Conservation (phyloP, 1,140 invertebrate species). For the Caenorhabditis tropicalis region DNA sequence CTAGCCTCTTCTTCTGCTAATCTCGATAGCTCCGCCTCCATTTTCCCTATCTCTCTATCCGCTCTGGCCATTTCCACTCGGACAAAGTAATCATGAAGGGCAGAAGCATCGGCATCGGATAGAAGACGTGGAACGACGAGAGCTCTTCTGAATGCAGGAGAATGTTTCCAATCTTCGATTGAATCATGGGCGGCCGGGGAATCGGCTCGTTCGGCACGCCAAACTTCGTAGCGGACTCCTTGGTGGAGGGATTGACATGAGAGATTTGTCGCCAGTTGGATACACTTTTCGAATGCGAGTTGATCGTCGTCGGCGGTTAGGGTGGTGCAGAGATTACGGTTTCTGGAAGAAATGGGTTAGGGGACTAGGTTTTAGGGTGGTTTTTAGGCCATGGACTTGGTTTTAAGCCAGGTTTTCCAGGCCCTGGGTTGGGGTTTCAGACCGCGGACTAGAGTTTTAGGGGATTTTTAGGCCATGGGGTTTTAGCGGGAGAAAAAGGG, state of each 20-base stretch:
- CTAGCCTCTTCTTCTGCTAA: constrained; percentile 60
- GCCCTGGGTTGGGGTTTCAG: no score
- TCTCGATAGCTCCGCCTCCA: constrained; percentile 10
- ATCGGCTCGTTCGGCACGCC: constrained; percentile 37
- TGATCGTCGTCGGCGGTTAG: constrained; percentile 63
- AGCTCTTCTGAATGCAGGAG: constrained; percentile 62
- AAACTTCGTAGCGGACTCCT: constrained; percentile 29
- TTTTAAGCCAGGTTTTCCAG: no score
- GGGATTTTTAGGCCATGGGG: no score
- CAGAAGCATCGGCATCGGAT: constrained; percentile 63
- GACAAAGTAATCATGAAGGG: constrained; percentile 69
- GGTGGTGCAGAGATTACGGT: constrained; percentile 63
- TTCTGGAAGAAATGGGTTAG: constrained; percentile 56
- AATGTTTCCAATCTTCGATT: constrained; percentile 54
- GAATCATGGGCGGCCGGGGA: constrained; percentile 63
- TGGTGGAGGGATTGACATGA: constrained; percentile 57
- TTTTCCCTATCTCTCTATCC: neutral
- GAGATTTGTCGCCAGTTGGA: constrained; percentile 67
- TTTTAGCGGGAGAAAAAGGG: no score
- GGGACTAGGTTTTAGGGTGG: no score
- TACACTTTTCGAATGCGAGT: constrained; percentile 67
- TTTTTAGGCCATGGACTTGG: no score
- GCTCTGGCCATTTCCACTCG: constrained; percentile 61
- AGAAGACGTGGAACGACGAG: constrained; percentile 67
- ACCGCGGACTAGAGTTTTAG: no score